phyloP scores from a whole-genome alignment of 2,113 vertebrate genomes.

The Urocitellus parryii region DNA sequence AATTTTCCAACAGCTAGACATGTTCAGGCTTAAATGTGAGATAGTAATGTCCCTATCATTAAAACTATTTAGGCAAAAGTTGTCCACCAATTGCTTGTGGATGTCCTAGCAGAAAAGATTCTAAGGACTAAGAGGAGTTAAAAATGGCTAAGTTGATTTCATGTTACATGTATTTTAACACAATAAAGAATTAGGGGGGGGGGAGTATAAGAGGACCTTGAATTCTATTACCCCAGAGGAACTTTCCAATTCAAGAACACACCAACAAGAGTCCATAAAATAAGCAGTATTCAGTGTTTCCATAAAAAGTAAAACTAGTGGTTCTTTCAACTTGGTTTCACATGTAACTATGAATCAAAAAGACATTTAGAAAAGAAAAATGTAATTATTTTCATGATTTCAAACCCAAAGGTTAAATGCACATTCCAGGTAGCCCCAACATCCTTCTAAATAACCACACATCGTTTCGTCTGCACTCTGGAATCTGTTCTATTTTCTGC shows the following conservation, averaged over 20 bases:
- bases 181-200: neutral
- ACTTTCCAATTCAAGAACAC: neutral
- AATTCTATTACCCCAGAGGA: neutral
- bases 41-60: neutral
- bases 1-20: constrained; percentile 8
- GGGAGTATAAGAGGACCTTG: neutral
- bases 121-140: neutral
- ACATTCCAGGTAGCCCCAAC: neutral
- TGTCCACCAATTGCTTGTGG: neutral
- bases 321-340: neutral
- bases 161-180: neutral
- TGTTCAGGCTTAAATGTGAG: neutral
- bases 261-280: neutral
- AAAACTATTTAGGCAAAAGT: neutral
- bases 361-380: neutral
- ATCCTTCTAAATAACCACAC: neutral
- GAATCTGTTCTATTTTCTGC: neutral
- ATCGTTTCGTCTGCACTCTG: neutral
- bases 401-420: neutral
- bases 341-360: neutral
- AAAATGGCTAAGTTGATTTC: neutral
- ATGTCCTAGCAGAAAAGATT: neutral
- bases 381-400: neutral
- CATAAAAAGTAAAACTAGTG: neutral
- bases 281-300: neutral